Percentiles rank a stretch among this genome's conserved stretches.
These are phyloP conservation scores for Caprella mutica DNA, from an alignment of 2,888 invertebrate species.

Conservation along the genomic window DNA sequence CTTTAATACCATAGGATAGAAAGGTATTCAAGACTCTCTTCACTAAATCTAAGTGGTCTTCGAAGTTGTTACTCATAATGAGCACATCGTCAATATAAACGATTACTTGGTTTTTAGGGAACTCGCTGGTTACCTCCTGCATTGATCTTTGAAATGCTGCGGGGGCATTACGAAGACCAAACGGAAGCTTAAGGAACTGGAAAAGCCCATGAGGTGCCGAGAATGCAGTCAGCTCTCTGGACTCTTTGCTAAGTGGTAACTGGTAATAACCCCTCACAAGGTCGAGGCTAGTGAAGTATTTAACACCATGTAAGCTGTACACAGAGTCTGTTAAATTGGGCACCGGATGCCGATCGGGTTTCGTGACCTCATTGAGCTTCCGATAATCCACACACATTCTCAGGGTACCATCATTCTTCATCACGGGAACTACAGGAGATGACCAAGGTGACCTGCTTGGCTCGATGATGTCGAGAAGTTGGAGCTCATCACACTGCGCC, in stretches of 20 bases:
- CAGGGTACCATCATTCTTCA: background rate
- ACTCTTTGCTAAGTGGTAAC: background rate
- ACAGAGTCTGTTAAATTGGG: background rate
- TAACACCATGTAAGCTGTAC: constrained; percentile 3
- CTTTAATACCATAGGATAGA: background rate
- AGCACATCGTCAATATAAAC: background rate
- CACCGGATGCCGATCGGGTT: background rate
- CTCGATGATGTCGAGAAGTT: too few species aligned
- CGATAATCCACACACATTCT: constrained; percentile 3
- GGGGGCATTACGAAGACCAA: background rate
- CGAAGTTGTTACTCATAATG: background rate
- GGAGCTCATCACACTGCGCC: too few species aligned
- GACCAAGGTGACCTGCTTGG: too few species aligned
- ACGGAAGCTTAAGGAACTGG: background rate
- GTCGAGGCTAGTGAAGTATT: constrained; percentile 7
- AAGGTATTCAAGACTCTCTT: background rate
- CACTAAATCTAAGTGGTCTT: background rate
- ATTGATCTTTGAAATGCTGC: background rate
- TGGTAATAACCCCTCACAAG: background rate
- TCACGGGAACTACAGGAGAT: background rate
- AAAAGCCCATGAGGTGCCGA: background rate
- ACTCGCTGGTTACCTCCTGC: background rate
- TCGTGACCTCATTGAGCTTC: background rate
- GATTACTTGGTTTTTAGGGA: background rate
- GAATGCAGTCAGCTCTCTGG: background rate